These are phyloP conservation scores for Benitochromis conjunctus DNA, from an alignment of 2,113 vertebrate genomes.

Conservation along the genomic window DNA sequence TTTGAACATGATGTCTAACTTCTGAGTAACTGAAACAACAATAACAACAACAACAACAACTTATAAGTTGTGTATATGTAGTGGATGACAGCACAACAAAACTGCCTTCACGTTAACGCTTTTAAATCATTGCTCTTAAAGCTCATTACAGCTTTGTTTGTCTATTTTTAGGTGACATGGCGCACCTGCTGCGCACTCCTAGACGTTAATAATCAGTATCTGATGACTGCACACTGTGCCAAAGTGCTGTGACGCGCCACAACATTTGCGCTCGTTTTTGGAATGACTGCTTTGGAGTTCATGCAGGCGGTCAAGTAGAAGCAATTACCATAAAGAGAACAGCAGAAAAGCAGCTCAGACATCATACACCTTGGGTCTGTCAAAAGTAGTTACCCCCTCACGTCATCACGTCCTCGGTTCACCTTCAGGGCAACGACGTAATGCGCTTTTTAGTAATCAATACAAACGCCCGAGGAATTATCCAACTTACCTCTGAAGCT, in stretches of 20 bases:
- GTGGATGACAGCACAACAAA: not conserved
- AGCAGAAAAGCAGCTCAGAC: not conserved
- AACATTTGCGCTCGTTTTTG: not conserved
- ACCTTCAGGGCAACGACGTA: conserved; percentile 5
- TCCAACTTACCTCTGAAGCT: conserved; percentile 33
- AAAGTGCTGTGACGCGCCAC: not conserved
- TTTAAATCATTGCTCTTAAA: not conserved
- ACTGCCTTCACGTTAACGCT: not conserved
- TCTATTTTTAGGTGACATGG: not conserved
- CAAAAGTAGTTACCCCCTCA: not conserved
- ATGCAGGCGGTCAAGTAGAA: not conserved
- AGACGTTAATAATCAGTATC: not conserved
- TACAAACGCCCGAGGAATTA: not conserved
- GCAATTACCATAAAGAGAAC: not conserved
- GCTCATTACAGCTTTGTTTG: not conserved
- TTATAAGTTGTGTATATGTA: not conserved
- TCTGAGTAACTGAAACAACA: not conserved
- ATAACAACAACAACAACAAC: too few species aligned
- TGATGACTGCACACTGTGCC: not conserved
- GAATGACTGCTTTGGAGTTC: not conserved
- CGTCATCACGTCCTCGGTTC: conserved; percentile 55
- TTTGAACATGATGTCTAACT: not conserved
- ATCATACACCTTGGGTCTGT: not conserved
- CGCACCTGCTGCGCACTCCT: not conserved
- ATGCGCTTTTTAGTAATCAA: not conserved